Base-by-base conservation (phyloP, 1,140 invertebrate species). In the Triops longicaudatus region DNA sequence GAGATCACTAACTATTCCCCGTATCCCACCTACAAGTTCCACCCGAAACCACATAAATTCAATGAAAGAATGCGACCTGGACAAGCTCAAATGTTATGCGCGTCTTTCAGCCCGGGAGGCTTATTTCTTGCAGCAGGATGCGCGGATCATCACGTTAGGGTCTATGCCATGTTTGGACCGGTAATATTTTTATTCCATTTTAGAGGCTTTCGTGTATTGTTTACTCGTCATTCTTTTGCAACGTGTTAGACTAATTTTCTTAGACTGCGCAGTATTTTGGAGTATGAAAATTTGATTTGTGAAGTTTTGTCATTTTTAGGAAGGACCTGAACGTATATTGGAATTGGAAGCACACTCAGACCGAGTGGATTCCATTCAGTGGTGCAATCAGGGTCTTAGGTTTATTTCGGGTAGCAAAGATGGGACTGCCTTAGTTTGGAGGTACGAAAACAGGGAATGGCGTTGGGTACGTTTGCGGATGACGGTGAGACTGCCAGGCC, bases 321-420 rank as follows among this genome's bases (percentile, higher is more conserved):
- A 89, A 81, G 92, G 91, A 7, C 93, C 89, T 26, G 85, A 87
- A 79, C 86, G 91, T 79, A 89, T 95, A 75, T 84, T 92, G 76
- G 94, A 98, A 86, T 89, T 92, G 1, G 94, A 98, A 81, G 91
- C 91, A 1, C 97, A 99, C 84, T 88, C 88, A 0, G 97, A 99
- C 84, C 90, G 93, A 26, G 97, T 99, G 2, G 98, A 99, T 85
- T 97, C 93, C 76, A 92, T 99, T 78, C 92, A 95, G 79, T 99
- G 98, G 93, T 92, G 95, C 73, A 93, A 98, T 83, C 85, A 85
- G 37, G 91, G 92, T 0, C 84, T 94, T 79, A 85, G 88, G 82
- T 98, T 99, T 85, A 90, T 98, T 72, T 98, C 95, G 63, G 98
- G 98, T 14, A 95, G 94, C 80, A 97, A 97, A 85, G 98, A 99